phyloP scores from a whole-genome alignment of 2,113 vertebrate genomes.

The Anser brachyrhynchus region DNA sequence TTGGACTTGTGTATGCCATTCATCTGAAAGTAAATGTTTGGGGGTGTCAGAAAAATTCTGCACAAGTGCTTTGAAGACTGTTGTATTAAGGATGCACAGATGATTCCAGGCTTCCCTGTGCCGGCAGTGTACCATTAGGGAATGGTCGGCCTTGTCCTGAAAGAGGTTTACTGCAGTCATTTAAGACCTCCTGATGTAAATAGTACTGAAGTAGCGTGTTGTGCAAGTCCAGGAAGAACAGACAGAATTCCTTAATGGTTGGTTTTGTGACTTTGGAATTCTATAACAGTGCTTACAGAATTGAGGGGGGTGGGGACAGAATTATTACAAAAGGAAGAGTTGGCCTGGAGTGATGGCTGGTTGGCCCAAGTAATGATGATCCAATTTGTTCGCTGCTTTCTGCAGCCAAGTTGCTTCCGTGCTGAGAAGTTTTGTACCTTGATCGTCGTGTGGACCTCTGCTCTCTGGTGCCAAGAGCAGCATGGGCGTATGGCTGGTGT shows the following conservation, averaged over 20 bases:
- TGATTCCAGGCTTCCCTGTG: not conserved
- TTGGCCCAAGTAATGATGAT: not conserved
- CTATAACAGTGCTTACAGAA: not conserved
- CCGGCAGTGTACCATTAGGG: not conserved
- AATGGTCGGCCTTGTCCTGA: not conserved
- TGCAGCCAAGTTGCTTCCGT: not conserved
- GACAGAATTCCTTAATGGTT: not conserved
- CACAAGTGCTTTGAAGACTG: not conserved
- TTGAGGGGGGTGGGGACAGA: not conserved
- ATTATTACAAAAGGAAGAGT: not conserved
- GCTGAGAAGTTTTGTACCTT: not conserved
- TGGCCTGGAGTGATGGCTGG: not conserved
- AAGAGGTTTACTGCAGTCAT: not conserved
- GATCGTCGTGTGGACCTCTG: not conserved
- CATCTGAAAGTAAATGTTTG: not conserved
- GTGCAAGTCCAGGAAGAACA: not conserved
- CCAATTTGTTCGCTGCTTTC: not conserved
- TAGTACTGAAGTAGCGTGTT: not conserved
- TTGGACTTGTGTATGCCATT: not conserved
- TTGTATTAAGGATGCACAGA: not conserved
- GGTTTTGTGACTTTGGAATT: not conserved
- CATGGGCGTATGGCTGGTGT: not conserved
- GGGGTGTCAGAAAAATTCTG: not conserved
- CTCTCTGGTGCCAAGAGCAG: not conserved
- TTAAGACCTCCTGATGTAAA: not conserved